Base-by-base conservation (phyloP, 2,797 vertebrate genomes). In the Poecilia picta region DNA sequence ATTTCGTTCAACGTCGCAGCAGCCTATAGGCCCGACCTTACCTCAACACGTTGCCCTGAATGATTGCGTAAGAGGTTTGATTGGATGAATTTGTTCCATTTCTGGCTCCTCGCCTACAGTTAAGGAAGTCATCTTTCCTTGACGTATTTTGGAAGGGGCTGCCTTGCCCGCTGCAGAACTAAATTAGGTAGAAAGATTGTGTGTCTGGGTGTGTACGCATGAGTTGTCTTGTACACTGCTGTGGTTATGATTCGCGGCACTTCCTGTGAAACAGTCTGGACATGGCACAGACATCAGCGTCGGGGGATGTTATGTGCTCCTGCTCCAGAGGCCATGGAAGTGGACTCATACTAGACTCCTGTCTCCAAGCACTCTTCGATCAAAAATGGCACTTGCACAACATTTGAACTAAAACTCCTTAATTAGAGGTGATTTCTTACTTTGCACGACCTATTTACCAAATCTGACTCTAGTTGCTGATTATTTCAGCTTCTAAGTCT, bases 261-360 rank as follows among this genome's bases (percentile, higher is more conserved):
- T 91, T 92, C 89, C 91, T 89, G 77, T 81, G 76, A 83, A 87
- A 77, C 76, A 83, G 83, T n/a, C 73, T 81, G 81, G 84, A 87
- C 76, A 80, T 31, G 36, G 66, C 53, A 71, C 83, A 83, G 80
- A 91, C 87, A 90, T 91, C 68, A 83, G 84, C 74, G 70, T 41
- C 39, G 10, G 57, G 49, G 47, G 18, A 83, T 83, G 77, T 81
- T 89, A 77, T 64, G 72, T 83, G 76, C 81, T 90, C 78, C 70
- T 75, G 57, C n/a, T 84, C 92, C 72, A 73, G 84, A 90, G 89
- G 91, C 87, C 81, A 82, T 82, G 89, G 87, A 92, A 90, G 81
- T 83, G 71, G 75, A 83, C 87, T 89, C 83, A 89, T 85, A 84
- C 82, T 80, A 78, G 76, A 77, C 81, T 88, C 66, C 81, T 84